Conservation (phyloP, 2,113 vertebrate species). For the Phalacrocorax aristotelis region DNA sequence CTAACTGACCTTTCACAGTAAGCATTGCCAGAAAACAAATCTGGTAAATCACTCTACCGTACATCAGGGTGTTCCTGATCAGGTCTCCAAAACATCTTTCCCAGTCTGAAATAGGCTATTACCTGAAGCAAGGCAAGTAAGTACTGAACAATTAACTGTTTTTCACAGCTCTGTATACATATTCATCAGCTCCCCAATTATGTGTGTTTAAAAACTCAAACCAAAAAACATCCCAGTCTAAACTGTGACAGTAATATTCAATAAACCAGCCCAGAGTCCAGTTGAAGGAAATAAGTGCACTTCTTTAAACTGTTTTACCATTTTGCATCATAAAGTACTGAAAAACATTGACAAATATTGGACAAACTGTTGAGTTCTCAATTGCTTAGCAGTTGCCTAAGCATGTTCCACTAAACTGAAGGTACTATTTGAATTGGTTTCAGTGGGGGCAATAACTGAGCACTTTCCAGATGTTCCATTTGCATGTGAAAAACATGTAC, state of each 20-base stretch:
- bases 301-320: background rate
- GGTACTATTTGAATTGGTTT: background rate
- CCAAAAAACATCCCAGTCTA: background rate
- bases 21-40: background rate
- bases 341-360: background rate
- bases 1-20: background rate
- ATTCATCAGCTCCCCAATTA: background rate
- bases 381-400: background rate
- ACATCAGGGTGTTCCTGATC: background rate
- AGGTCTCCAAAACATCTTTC: background rate
- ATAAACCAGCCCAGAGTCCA: background rate
- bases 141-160: background rate
- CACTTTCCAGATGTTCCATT: background rate
- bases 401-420: background rate
- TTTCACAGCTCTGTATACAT: background rate
- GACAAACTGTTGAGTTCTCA: background rate
- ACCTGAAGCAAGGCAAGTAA: background rate
- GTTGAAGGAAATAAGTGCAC: background rate
- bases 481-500: background rate
- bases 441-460: background rate
- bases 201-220: background rate
- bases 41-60: background rate
- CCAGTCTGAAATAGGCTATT: background rate
- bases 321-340: background rate
- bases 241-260: background rate